Conservation (phyloP, 1,140 invertebrate species). For the Drosophila ficusphila region DNA sequence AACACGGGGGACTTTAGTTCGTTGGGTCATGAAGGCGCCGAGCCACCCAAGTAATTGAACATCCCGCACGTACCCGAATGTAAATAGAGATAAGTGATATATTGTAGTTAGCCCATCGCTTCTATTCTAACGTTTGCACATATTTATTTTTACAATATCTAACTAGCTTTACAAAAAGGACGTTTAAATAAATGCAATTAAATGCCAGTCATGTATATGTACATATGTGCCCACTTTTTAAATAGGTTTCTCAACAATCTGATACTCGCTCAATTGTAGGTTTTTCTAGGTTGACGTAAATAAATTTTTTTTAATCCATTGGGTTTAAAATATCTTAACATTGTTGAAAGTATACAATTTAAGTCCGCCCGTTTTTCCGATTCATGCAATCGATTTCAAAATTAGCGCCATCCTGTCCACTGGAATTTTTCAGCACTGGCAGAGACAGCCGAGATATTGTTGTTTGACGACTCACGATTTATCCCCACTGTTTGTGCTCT, state of each 20-base stretch:
- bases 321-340: too few species aligned
- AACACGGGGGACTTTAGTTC: slow-evolving; percentile 87
- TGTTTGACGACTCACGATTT: background rate
- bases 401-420: too few species aligned
- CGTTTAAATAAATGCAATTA: slow-evolving; percentile 41
- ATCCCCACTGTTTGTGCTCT: background rate
- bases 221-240: too few species aligned
- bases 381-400: too few species aligned
- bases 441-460: background rate
- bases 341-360: too few species aligned
- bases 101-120: slow-evolving; percentile 37
- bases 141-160: slow-evolving; percentile 61
- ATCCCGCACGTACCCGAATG: slow-evolving; percentile 26
- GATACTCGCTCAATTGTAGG: too few species aligned
- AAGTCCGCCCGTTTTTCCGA: too few species aligned
- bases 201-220: background rate
- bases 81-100: slow-evolving; percentile 50
- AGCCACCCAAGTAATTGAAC: slow-evolving; percentile 17
- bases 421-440: background rate
- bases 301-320: too few species aligned
- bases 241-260: too few species aligned
- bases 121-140: slow-evolving; percentile 30
- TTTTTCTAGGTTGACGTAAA: too few species aligned
- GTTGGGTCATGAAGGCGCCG: slow-evolving; percentile 37
- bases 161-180: slow-evolving; percentile 33